Conservation (phyloP, 2,888 invertebrate species). For the Rhogogaster chlorosoma region DNA sequence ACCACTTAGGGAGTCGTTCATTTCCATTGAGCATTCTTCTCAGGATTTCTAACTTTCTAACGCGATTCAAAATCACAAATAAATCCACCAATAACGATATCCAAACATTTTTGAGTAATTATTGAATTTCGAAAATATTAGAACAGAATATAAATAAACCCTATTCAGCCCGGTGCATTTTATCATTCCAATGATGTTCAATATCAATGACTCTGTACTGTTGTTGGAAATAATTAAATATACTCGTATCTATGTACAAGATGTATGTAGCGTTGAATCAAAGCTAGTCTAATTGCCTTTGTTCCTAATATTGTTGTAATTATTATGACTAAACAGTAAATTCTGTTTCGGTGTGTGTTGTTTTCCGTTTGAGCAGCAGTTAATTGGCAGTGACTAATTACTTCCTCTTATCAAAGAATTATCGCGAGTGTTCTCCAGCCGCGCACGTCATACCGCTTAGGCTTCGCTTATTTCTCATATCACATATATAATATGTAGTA, state of each 20-base stretch:
- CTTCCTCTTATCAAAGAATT: slow-evolving; percentile 71
- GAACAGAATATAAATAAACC: not conserved
- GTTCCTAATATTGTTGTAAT: slow-evolving; percentile 30
- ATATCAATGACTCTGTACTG: not conserved
- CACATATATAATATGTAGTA: not conserved
- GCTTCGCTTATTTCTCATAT: slow-evolving; percentile 32
- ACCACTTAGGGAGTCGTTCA: not conserved
- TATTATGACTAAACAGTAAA: slow-evolving; percentile 38
- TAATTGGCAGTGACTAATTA: slow-evolving; percentile 78
- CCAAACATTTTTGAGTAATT: not conserved
- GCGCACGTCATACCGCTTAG: slow-evolving; percentile 35
- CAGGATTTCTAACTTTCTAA: not conserved
- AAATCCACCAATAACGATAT: not conserved
- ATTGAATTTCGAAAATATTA: not conserved
- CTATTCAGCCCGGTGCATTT: not conserved
- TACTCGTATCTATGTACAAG: not conserved
- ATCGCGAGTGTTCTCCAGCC: slow-evolving; percentile 60
- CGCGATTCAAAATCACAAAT: not conserved
- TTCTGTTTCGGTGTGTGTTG: slow-evolving; percentile 61
- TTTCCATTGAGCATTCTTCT: not conserved
- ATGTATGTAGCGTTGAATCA: not conserved
- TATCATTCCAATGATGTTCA: not conserved
- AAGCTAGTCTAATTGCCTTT: slow-evolving; percentile 7
- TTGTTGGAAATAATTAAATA: not conserved
- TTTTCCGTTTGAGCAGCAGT: slow-evolving; percentile 77